Base-by-base conservation (phyloP, 2,797 vertebrate genomes). In the Apodemus agrarius region DNA sequence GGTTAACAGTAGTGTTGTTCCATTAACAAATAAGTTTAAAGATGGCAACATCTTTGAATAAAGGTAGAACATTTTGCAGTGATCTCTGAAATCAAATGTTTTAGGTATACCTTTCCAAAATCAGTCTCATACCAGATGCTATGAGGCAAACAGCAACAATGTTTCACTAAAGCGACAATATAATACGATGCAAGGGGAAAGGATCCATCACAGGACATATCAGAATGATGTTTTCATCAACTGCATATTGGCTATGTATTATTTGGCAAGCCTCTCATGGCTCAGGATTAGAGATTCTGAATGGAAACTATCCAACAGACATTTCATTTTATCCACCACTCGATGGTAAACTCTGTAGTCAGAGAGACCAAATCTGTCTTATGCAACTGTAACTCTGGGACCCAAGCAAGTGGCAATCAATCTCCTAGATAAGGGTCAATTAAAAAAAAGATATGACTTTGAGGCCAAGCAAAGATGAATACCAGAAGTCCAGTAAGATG, bases 11-110 rank as follows among this genome's bases (percentile, higher is more conserved):
- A 95, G 93, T 90, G 37, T 49, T 93, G 24, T 92, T 90, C 5
- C 34, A 24, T 74, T 90, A 93, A 92, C 85, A 75, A 84, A 97
- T 43, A 74, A 21, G 83, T 49, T 85, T 46, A 22, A 95, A 91
- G 89, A 52, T 80, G 46, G 7, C 26, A 89, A 13, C 24, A 87
- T 87, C 37, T 1, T 46, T 63, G 34, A 93, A 80, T 49, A 94
- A 43, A 43, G 21, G 1, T 63, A 34, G 17, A 90, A 11, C 34
- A 16, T 93, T 90, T 43, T 92, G 1, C 54, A 9, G 49, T 37
- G 65, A 90, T 95, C 54, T 72, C 26, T 86, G 67, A 92, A 82
- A 79, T 72, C 43, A 40, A 40, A 3, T 76, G 31, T 24, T 89
- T 96, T 90, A 69, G 24, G 52, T 69, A 54, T 34, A 10, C 83